These are phyloP conservation scores for Hemibagrus wyckioides DNA, from an alignment of 2,113 vertebrate species.

Conservation along the genomic window DNA sequence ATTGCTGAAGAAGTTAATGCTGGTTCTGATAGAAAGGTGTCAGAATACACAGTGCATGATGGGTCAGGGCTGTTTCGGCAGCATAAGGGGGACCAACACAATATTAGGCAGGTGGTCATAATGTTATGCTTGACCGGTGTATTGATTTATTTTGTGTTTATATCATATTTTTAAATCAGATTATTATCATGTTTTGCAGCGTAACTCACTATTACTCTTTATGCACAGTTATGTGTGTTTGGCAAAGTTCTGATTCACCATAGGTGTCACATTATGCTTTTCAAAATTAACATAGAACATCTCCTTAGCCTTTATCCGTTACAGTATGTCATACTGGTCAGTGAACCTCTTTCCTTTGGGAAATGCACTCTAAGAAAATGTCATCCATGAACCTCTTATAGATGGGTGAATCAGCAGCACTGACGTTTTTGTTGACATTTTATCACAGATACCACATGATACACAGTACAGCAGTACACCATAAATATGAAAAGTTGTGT, in stretches of 20 bases:
- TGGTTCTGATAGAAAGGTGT: too few species aligned
- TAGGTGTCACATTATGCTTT: background rate
- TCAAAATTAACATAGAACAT: background rate
- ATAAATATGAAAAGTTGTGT: background rate
- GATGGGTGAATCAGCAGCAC: background rate
- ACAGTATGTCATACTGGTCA: background rate
- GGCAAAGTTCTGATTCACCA: background rate
- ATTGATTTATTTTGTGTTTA: too few species aligned
- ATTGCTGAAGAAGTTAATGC: too few species aligned
- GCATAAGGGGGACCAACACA: too few species aligned
- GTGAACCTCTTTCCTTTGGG: background rate
- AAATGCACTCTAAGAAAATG: background rate
- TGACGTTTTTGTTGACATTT: background rate
- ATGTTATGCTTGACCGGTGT: too few species aligned
- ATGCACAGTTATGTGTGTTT: background rate
- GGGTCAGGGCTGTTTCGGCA: too few species aligned
- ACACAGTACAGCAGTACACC: background rate
- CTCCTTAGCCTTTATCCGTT: background rate
- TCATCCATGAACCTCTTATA: background rate
- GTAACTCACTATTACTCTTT: background rate
- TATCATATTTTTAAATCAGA: too few species aligned
- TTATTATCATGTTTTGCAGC: too few species aligned
- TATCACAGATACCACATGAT: background rate
- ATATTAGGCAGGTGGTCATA: too few species aligned
- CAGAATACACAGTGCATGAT: too few species aligned